phyloP scores from a whole-genome alignment of 2,113 vertebrate species.

The Megaceryle torquata region DNA sequence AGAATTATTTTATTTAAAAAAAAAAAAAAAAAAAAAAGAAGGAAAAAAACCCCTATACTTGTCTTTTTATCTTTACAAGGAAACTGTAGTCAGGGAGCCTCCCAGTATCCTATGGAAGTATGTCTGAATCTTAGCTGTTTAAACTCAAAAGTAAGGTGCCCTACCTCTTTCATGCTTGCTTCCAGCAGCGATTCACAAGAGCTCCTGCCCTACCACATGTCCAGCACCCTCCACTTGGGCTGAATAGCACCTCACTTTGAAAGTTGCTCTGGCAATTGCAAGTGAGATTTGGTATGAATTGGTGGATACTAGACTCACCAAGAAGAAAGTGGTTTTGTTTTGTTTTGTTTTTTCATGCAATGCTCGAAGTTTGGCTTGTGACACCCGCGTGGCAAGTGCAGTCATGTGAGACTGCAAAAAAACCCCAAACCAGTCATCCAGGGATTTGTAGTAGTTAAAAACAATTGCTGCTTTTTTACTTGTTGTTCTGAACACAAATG shows the following conservation, averaged over 20 bases:
- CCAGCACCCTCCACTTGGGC: neutral
- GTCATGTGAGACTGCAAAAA: neutral
- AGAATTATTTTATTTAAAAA: neutral
- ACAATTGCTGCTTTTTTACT: conserved; percentile 12
- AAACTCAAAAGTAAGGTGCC: neutral
- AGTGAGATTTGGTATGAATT: neutral
- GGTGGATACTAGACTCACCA: neutral
- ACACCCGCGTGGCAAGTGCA: neutral
- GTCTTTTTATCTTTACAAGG: neutral
- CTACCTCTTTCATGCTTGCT: neutral
- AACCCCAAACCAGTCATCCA: neutral
- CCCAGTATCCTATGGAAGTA: neutral
- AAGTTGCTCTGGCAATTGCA: neutral
- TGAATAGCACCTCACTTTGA: neutral
- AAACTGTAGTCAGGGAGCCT: neutral
- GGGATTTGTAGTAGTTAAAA: conserved; percentile 15
- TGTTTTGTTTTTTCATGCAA: neutral
- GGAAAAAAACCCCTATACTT: neutral
- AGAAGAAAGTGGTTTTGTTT: neutral
- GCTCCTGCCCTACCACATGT: neutral
- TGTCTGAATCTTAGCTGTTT: neutral
- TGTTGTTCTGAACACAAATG: conserved; percentile 11
- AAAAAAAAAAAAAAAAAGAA: too few species aligned
- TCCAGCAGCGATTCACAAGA: neutral
- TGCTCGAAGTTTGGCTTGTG: neutral